These are phyloP conservation scores for Dasyurus viverrinus DNA, from an alignment of 2,113 vertebrate genomes.

Conservation along the genomic window DNA sequence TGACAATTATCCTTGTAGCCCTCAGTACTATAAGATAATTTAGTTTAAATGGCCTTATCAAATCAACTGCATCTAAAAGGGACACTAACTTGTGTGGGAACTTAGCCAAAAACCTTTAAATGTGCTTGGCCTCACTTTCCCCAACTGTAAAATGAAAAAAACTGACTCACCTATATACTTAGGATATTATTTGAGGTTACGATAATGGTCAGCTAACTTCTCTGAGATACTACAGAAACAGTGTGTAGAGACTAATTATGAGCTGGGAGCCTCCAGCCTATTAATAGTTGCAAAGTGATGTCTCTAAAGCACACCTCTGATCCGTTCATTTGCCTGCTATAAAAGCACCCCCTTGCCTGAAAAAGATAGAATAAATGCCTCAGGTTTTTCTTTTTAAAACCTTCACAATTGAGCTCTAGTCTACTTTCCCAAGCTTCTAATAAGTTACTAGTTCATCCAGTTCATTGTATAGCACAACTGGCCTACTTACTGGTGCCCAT, in stretches of 20 bases:
- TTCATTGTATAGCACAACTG: background rate
- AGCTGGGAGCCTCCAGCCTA: background rate
- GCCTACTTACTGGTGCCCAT: background rate
- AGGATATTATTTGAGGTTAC: background rate
- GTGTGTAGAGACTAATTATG: constrained; percentile 2
- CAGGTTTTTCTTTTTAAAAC: background rate
- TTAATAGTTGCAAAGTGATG: background rate
- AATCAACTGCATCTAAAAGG: background rate
- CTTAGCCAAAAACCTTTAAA: background rate
- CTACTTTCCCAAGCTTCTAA: background rate
- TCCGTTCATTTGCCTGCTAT: background rate
- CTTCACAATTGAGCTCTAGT: background rate
- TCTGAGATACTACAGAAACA: constrained; percentile 1
- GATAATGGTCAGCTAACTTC: background rate
- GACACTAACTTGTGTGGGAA: background rate
- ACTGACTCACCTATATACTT: background rate
- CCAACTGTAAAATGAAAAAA: background rate
- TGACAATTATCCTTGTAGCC: background rate
- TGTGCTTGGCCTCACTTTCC: constrained; percentile 13
- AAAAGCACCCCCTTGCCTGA: background rate
- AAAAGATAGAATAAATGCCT: background rate
- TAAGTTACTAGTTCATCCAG: background rate
- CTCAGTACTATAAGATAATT: background rate
- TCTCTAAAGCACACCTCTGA: background rate
- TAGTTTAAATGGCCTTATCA: constrained; percentile 10